Conservation (phyloP, 2,888 invertebrate genomes). For the Lepidochrysops patricia region DNA sequence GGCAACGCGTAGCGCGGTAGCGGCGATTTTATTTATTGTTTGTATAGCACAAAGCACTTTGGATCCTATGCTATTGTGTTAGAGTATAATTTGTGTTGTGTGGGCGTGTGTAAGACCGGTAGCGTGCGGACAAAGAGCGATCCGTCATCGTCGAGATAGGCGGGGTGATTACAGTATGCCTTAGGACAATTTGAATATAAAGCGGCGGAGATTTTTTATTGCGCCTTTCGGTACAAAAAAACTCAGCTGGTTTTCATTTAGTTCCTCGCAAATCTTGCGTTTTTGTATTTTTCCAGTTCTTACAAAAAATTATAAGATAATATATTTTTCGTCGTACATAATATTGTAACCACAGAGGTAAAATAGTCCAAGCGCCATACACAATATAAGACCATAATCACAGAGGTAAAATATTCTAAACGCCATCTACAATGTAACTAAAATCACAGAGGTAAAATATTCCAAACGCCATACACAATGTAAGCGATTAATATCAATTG, state of each 20-base stretch:
- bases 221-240: no score
- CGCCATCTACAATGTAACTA: neutral
- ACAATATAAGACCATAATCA: no score
- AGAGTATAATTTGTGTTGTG: conserved; percentile 26
- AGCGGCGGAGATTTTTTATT: conserved; percentile 20
- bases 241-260: no score
- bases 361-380: no score
- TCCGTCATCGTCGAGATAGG: conserved; percentile 65
- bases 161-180: conserved; percentile 56
- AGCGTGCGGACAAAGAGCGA: conserved; percentile 66
- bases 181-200: conserved; percentile 50
- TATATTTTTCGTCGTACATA: no score
- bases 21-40: neutral
- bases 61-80: neutral
- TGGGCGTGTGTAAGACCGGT: conserved; percentile 51
- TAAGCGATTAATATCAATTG: conserved; percentile 56
- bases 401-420: no score
- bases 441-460: no score
- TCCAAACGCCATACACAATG: no score
- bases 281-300: no score
- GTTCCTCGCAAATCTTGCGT: no score
- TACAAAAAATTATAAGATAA: no score
- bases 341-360: no score
- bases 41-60: neutral
- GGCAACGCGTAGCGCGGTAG: conserved; percentile 18